Conservation (phyloP, 2,797 vertebrate genomes). For the Triplophysa bombifrons region DNA sequence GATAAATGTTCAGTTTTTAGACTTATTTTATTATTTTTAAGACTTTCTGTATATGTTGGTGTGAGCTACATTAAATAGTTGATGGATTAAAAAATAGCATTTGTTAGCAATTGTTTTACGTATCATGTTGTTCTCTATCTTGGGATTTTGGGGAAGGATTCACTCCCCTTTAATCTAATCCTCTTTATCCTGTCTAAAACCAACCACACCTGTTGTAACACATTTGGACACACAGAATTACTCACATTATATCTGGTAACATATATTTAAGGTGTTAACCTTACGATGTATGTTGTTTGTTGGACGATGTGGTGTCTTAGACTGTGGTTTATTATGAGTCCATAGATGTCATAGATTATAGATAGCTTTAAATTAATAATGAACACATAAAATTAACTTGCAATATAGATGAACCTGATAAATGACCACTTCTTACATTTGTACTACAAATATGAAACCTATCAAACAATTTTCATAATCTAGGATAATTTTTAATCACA, state of each 20-base stretch:
- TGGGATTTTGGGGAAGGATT: neutral
- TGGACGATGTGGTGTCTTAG: too few species aligned
- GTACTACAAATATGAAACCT: neutral
- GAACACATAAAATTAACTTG: neutral
- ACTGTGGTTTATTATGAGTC: too few species aligned
- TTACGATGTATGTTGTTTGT: too few species aligned
- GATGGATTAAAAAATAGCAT: neutral
- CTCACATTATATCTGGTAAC: neutral
- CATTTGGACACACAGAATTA: slow-evolving; percentile 45
- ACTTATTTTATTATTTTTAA: too few species aligned
- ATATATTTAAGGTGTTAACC: neutral
- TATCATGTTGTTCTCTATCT: neutral
- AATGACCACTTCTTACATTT: neutral
- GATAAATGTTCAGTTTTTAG: neutral
- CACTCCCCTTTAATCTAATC: slow-evolving; percentile 28
- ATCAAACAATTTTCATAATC: neutral
- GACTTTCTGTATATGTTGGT: neutral
- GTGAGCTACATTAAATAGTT: neutral
- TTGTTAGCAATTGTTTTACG: neutral
- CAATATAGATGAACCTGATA: neutral
- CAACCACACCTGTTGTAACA: slow-evolving; percentile 50
- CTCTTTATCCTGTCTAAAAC: slow-evolving; percentile 56
- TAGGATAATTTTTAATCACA: slow-evolving; percentile 25
- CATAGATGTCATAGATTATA: neutral
- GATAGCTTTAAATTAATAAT: neutral